Evolutionary conservation across 2,797 vertebrate species (phyloP).

Genomic region (Rhyacichthys aspro): DNA sequence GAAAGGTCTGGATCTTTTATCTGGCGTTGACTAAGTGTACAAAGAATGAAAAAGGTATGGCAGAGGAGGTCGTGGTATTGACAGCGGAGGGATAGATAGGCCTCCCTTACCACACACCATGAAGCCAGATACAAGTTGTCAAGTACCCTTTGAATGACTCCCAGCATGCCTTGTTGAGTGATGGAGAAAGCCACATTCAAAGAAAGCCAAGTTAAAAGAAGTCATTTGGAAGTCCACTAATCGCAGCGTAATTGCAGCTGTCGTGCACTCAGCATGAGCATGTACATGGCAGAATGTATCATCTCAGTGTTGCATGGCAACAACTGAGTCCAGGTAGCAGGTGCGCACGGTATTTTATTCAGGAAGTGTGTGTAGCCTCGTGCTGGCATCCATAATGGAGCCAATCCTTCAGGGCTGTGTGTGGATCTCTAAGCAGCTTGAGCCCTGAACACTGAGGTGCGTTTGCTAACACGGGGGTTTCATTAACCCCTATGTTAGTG

Average conservation of each 20-base stretch:
- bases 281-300: slow-evolving; percentile 55
- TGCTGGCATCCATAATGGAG: slow-evolving; percentile 73
- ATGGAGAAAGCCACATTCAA: slow-evolving; percentile 20
- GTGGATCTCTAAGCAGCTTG: slow-evolving; percentile 71
- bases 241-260: slow-evolving; percentile 63
- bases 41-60: slow-evolving; percentile 53
- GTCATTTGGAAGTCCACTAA: slow-evolving; percentile 57
- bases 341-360: slow-evolving; percentile 71
- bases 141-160: slow-evolving; percentile 23
- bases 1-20: slow-evolving; percentile 72
- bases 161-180: slow-evolving; percentile 24
- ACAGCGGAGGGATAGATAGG: slow-evolving; percentile 33
- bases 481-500: slow-evolving; percentile 74
- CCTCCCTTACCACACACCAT: not conserved
- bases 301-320: slow-evolving; percentile 69
- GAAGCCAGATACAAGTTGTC: slow-evolving; percentile 53
- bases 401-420: slow-evolving; percentile 74
- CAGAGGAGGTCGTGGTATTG: slow-evolving; percentile 46
- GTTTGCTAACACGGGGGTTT: slow-evolving; percentile 69
- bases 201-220: not conserved
- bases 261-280: slow-evolving; percentile 61
- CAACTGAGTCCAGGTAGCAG: slow-evolving; percentile 75
- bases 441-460: slow-evolving; percentile 65
- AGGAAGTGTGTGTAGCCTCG: slow-evolving; percentile 66
- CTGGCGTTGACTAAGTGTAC: slow-evolving; percentile 52